phyloP scores from a whole-genome alignment of 2,888 invertebrate genomes.

The Ornithoptera alexandrae region DNA sequence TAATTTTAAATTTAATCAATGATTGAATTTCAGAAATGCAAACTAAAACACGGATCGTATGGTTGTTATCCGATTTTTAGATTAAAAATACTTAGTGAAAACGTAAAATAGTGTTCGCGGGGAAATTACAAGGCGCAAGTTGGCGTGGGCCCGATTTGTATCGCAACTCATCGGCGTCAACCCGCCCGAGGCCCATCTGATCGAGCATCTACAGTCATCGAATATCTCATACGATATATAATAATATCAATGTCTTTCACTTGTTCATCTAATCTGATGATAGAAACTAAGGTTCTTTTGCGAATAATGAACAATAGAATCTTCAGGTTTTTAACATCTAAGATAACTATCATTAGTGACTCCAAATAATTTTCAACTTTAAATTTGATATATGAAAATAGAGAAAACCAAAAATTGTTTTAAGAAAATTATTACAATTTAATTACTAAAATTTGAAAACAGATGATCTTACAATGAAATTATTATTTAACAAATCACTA shows the following conservation, averaged over 20 bases:
- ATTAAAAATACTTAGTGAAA: constrained; percentile 27
- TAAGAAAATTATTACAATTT: too few species aligned
- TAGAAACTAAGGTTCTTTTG: constrained; percentile 8
- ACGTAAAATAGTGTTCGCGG: constrained; percentile 32
- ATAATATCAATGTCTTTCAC: constrained; percentile 54
- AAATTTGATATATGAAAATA: too few species aligned
- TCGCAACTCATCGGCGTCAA: constrained; percentile 66
- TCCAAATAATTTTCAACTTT: too few species aligned
- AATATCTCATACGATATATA: constrained; percentile 61
- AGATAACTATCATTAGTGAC: background rate
- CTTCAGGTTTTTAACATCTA: background rate
- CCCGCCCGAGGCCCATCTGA: constrained; percentile 64
- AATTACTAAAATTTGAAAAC: background rate
- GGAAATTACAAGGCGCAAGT: constrained; percentile 60
- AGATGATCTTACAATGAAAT: constrained; percentile 35
- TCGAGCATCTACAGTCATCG: constrained; percentile 56
- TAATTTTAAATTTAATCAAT: too few species aligned
- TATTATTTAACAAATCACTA: constrained; percentile 47
- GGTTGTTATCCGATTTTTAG: constrained; percentile 12
- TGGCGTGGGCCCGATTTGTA: constrained; percentile 51
- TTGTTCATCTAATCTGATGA: constrained; percentile 36
- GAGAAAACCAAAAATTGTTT: too few species aligned
- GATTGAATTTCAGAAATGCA: background rate
- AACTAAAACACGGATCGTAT: constrained; percentile 3
- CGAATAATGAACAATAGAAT: background rate